These are phyloP conservation scores for Acestrorhynchus altus DNA, from an alignment of 2,797 vertebrate genomes.

Conservation along the genomic window DNA sequence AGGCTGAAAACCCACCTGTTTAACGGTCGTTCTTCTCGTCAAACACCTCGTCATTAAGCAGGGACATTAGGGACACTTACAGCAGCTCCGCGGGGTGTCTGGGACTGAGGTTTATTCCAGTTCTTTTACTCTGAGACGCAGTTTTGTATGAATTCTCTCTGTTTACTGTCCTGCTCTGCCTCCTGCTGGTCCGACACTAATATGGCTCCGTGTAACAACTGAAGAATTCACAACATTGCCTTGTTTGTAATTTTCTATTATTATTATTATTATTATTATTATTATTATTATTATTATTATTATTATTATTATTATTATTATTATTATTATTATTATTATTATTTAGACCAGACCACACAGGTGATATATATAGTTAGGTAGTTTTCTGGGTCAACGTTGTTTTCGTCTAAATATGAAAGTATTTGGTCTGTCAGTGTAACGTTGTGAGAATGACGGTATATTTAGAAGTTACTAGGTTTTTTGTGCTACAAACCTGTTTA, in stretches of 20 bases:
- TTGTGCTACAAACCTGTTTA: no score
- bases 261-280: not conserved
- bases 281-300: no score
- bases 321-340: no score
- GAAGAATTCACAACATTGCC: not conserved
- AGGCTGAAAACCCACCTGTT: not conserved
- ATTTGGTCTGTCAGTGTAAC: no score
- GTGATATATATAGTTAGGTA: no score
- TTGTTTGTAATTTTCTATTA: not conserved
- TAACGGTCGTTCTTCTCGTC: not conserved
- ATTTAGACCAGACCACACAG: no score
- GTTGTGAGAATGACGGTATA: no score
- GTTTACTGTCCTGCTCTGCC: constrained; percentile 24
- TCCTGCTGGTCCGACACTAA: constrained; percentile 27
- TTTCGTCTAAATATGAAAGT: no score
- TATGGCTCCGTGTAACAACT: constrained; percentile 6
- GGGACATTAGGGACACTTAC: not conserved
- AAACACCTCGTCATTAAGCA: not conserved
- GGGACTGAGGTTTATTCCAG: not conserved
- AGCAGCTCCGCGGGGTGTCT: no score
- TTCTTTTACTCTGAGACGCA: not conserved
- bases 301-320: no score
- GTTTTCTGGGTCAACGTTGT: no score
- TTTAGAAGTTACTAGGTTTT: no score
- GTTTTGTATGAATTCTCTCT: not conserved